These are phyloP conservation scores for Eulemur coronatus DNA, from an alignment of 2,797 vertebrate genomes.

Conservation along the genomic window DNA sequence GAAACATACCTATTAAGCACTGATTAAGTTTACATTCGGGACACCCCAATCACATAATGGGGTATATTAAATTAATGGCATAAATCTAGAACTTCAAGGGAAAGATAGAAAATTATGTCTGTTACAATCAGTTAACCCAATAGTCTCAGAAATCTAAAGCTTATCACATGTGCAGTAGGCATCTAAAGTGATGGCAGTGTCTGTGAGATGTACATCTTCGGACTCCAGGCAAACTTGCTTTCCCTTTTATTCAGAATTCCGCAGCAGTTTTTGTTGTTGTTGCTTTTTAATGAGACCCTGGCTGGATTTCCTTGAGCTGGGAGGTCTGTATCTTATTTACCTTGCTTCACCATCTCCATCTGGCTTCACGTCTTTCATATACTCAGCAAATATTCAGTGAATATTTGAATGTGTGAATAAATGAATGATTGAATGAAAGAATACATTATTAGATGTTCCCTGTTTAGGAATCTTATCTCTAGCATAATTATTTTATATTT, in stretches of 20 bases:
- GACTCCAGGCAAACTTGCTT: not conserved
- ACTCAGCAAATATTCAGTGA: not conserved
- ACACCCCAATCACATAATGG: not conserved
- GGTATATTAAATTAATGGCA: not conserved
- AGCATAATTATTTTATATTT: not conserved
- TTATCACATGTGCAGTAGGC: not conserved
- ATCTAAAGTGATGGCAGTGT: not conserved
- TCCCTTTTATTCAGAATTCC: not conserved
- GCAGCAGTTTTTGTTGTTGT: not conserved
- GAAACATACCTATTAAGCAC: not conserved
- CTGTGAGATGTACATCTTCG: not conserved
- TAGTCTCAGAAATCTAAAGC: not conserved
- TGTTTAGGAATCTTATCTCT: not conserved
- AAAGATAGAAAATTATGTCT: not conserved
- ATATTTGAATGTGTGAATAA: not conserved
- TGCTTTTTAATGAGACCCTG: not conserved
- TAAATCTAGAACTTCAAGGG: conserved; percentile 1
- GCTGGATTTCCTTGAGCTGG: not conserved
- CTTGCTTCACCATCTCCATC: not conserved
- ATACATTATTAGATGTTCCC: not conserved
- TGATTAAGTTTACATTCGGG: not conserved
- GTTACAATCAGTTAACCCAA: not conserved
- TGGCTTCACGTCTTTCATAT: not conserved
- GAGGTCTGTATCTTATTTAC: not conserved
- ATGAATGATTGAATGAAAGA: not conserved